Evolutionary conservation across 2,797 vertebrate species (phyloP), one percentile per base, ranked within the genome.

Genomic region (Aselliscus stoliczkanus): DNA sequence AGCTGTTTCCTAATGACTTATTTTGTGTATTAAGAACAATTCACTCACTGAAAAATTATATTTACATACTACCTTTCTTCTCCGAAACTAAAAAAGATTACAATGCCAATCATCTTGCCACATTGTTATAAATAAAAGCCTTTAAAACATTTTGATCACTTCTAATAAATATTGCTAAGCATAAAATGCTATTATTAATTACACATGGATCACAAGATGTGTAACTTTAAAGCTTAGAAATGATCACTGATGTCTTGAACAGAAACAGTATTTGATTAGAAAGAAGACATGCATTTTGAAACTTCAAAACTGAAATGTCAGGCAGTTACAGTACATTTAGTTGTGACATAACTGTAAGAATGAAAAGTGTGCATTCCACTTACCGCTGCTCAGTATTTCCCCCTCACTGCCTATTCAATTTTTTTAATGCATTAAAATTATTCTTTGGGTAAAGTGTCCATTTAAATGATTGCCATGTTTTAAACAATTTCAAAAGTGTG

Each of bases 401-500:
- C 83, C 73, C 65, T 86, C 62, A 70, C 42, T 31, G 39, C 58
- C 52, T 85, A 62, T 75, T 92, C 44, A 81, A 44, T 69, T 88
- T 87, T 88, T 77, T 80, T 87, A 96, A 93, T 88, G 70, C 76
- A 95, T 95, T 94, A 80, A 96, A 92, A 95, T 97, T 96, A 86
- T 88, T 90, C 75, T 62, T 75, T 69, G 64, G 44, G 39, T 70
- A 90, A 94, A 96, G 69, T 82, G 64, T 72, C 89, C 94, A 94
- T 97, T 97, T 95, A 89, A 97, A 91, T 96, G 97, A 96, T 96
- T 97, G 76, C 90, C 90, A 9, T 95, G 62, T 88, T 93, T 96
- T 94, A 96, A 96, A 96, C 60, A 95, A 96, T 97, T 97, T 96
- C 50, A 42, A 84, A 81, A 96, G 93, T 95, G 73, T 37, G 42